Conservation (phyloP, 2,797 vertebrate species). For the Sebastes aleutianus region DNA sequence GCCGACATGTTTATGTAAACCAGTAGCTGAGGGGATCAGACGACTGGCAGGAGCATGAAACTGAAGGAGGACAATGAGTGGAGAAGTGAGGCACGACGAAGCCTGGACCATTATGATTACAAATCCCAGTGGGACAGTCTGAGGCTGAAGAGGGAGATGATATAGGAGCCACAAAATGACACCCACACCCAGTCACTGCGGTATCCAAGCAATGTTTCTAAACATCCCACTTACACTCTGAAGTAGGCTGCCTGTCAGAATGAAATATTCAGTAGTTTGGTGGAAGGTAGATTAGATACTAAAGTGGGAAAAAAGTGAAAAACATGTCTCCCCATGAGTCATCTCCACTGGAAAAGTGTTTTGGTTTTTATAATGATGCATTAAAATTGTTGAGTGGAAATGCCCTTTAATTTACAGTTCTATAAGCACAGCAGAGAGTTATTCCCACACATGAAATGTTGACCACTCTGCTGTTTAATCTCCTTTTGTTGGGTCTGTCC, state of each 20-base stretch:
- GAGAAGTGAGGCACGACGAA: background rate
- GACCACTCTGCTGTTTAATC: background rate
- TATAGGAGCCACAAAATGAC: background rate
- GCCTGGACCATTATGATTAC: background rate
- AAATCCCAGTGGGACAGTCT: background rate
- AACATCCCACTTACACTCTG: background rate
- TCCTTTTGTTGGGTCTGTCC: background rate
- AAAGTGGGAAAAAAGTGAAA: background rate
- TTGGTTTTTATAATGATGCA: conserved; percentile 3
- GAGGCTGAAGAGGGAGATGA: background rate
- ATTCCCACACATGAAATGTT: background rate
- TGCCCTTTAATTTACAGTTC: background rate
- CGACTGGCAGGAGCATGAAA: background rate
- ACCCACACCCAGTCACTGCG: conserved; percentile 3
- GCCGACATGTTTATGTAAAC: background rate
- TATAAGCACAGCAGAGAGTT: background rate
- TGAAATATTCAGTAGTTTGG: background rate
- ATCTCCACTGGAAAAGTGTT: background rate
- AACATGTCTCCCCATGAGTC: background rate
- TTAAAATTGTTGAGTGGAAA: background rate
- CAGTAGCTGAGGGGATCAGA: background rate
- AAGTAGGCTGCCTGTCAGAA: background rate
- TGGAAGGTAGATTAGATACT: background rate
- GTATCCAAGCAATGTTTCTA: background rate
- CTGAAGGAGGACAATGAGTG: background rate